Evolutionary conservation across 2,113 vertebrate genomes (phyloP).

Genomic region (Pongo pygmaeus): DNA sequence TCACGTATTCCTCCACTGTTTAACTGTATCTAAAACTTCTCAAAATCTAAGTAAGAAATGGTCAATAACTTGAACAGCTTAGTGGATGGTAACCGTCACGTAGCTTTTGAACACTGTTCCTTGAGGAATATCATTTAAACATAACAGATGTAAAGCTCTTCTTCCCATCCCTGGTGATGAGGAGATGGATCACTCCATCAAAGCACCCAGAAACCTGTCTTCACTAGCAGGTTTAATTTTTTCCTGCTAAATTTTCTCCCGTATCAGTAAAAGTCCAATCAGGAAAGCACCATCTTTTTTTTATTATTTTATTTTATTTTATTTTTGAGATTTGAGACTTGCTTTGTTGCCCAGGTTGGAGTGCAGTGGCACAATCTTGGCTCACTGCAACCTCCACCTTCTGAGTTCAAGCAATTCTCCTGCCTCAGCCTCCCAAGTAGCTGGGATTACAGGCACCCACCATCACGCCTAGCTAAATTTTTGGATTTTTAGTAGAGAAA

Average conservation of each 20-base stretch:
- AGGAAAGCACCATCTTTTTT: neutral
- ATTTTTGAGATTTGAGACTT: too few species aligned
- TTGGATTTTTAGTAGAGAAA: too few species aligned
- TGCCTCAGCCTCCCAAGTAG: too few species aligned
- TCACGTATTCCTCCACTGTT: neutral
- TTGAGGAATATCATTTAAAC: slow-evolving; percentile 26
- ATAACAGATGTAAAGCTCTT: neutral
- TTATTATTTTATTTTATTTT: neutral
- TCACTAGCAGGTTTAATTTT: neutral
- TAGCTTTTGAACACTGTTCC: neutral
- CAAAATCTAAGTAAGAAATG: slow-evolving; percentile 11
- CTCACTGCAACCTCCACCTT: too few species aligned
- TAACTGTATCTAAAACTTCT: neutral
- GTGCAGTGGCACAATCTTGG: too few species aligned
- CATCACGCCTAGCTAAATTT: too few species aligned
- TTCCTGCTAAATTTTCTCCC: neutral
- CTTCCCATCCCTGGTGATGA: neutral
- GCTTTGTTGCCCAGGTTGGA: too few species aligned
- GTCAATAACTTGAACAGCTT: neutral
- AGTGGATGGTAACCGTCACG: neutral
- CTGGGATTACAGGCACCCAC: too few species aligned
- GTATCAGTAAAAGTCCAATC: neutral
- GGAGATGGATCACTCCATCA: neutral
- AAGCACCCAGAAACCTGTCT: neutral
- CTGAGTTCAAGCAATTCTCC: too few species aligned